These are phyloP conservation scores for Eunapius fragilis DNA, from an alignment of 37 sponge, comb jelly and placozoan species.

Conservation along the genomic window DNA sequence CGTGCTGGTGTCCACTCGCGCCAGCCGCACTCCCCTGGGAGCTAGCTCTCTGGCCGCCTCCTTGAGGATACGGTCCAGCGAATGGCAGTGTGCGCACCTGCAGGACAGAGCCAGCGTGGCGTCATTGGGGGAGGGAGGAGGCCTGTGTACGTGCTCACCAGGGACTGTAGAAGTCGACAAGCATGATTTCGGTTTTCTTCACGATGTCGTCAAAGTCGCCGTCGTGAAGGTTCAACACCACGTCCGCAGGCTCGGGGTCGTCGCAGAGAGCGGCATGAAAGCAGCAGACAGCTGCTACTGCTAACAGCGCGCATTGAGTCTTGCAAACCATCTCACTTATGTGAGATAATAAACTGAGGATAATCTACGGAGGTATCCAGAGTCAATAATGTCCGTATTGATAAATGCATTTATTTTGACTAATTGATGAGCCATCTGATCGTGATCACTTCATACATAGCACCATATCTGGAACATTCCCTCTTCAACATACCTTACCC, in stretches of 20 bases:
- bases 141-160: conserved; percentile 45
- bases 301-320: background rate
- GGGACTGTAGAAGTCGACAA: conserved; percentile 65
- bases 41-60: conserved; percentile 62
- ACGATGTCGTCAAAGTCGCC: conserved; percentile 45
- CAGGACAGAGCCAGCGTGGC: background rate
- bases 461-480: too few species aligned
- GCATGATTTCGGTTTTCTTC: conserved; percentile 44
- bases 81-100: conserved; percentile 89
- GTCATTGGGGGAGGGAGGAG: background rate
- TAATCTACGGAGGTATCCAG: background rate
- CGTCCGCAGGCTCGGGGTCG: background rate
- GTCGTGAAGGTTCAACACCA: conserved; percentile 44
- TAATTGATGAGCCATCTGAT: too few species aligned
- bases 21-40: conserved; percentile 45
- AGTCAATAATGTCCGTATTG: too few species aligned
- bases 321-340: background rate
- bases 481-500: too few species aligned
- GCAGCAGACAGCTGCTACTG: background rate
- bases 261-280: background rate
- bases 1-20: conserved; percentile 75
- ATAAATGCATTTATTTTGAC: too few species aligned
- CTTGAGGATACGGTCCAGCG: conserved; percentile 72
- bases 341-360: background rate
- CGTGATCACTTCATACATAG: too few species aligned